Evolutionary conservation across 2,113 vertebrate species (phyloP).

Genomic region (Dromiciops gliroides): DNA sequence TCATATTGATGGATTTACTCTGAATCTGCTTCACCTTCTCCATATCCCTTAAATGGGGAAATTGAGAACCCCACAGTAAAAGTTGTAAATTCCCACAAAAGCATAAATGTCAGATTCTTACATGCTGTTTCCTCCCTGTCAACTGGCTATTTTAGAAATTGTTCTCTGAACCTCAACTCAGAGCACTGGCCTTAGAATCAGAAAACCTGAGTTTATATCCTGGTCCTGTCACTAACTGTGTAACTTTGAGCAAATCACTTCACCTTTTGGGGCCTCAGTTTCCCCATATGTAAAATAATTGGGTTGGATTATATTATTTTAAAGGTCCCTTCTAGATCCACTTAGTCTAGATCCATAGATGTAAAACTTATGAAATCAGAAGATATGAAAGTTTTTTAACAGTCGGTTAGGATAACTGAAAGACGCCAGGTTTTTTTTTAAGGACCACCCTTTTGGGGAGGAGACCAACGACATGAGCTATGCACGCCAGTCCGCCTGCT

Average conservation of each 20-base stretch:
- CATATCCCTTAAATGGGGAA: not conserved
- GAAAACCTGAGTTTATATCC: not conserved
- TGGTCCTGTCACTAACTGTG: not conserved
- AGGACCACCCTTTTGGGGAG: too few relatives aligned
- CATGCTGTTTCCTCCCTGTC: not conserved
- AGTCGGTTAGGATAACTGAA: too few relatives aligned
- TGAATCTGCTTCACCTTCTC: conserved; percentile 33
- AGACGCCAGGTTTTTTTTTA: too few relatives aligned
- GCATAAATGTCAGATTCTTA: not conserved
- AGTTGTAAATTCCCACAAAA: not conserved
- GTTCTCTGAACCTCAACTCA: not conserved
- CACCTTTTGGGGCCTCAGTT: not conserved
- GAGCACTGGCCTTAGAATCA: not conserved
- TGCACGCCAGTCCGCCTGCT: too few relatives aligned
- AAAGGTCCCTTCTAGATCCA: not conserved
- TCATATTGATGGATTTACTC: not conserved
- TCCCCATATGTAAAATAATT: not conserved
- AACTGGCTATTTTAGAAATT: conserved; percentile 22
- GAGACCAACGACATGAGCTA: too few relatives aligned
- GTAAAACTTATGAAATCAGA: not conserved
- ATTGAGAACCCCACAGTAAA: not conserved
- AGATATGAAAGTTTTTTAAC: too few relatives aligned
- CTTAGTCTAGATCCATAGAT: not conserved
- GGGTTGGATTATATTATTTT: not conserved
- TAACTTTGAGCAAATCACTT: not conserved